Evolutionary conservation across 2,113 vertebrate species (phyloP).

Genomic region (Catagonus wagneri): DNA sequence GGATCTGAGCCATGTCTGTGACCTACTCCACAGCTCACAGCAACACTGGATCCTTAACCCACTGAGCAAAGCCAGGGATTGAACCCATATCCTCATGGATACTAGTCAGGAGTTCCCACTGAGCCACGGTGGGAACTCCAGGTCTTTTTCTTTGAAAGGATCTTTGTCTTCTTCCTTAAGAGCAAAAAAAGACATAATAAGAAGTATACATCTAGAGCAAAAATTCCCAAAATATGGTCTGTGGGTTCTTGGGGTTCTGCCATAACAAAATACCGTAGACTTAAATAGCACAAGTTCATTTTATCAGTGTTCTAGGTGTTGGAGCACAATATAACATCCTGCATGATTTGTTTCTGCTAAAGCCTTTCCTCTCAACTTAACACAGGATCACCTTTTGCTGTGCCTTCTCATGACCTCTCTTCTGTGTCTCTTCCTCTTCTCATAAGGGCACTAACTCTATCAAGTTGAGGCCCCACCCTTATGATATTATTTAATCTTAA

Average conservation of each 20-base stretch:
- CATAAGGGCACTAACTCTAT: neutral
- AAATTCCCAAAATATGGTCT: conserved; percentile 22
- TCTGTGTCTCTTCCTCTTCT: neutral
- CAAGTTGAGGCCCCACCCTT: neutral
- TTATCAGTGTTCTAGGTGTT: neutral
- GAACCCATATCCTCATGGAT: no score
- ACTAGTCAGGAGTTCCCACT: no score
- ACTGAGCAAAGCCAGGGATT: no score
- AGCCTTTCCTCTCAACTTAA: neutral
- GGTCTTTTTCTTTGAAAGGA: neutral
- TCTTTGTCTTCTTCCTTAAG: neutral
- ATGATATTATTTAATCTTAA: neutral
- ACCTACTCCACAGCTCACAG: no score
- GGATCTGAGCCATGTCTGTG: no score
- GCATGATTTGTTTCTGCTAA: neutral
- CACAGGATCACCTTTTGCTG: neutral
- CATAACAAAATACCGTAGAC: neutral
- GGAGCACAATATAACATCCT: neutral
- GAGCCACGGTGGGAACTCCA: neutral
- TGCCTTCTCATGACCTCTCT: neutral
- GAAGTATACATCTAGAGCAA: neutral
- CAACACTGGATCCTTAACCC: no score
- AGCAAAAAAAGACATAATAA: neutral
- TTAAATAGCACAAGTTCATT: neutral
- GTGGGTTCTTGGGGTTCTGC: neutral